Base-by-base conservation (phyloP, 2,113 vertebrate species). In the Corythornis cristatus region DNA sequence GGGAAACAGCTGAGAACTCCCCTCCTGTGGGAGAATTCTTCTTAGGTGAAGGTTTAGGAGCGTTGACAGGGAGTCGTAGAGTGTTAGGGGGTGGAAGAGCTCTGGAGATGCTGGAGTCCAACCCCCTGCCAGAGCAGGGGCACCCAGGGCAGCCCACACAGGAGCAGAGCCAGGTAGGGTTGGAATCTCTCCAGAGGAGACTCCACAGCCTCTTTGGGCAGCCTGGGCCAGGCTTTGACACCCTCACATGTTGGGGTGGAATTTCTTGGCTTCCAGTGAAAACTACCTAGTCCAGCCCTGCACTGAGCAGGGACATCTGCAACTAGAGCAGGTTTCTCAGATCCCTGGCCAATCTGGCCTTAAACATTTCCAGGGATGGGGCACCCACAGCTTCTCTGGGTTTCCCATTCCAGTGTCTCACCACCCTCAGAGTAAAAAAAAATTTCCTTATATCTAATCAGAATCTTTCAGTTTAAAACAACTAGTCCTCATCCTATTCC, bases 21-120 rank as follows among this genome's bases (percentile, higher is more conserved):
- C 8, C n/a, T 84, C 0, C 2, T 25, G n/a, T 2, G 6, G 20
- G 21, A 33, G 29, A 9, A 8, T 2, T 35, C 20, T 13, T 2
- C 0, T 29, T 29, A 20, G 11, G 14, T 68, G 75, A 82, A 75
- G 22, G 19, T 15, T 71, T 67, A 29, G 45, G 15, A 31, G 5
- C n/a, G 8, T 35, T 70, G 68, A 19, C 5, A 17, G 15, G 2
- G 25, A 15, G 40, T 64, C 11, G 15, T 15, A 35, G 25, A 64
- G 7, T 25, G 33, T 33, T 42, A 42, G 40, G 33, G 37, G 37
- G 28, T 64, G 37, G 7, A 42, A 29, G 37, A 17, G 37, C 26
- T 28, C 40, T 42, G 11, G 40, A 42, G 26, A 7, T 64, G 37
- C 42, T 42, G 9, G 9, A 22, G 37, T 64, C 15, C 37, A 26